phyloP scores from a whole-genome alignment of 1,140 invertebrate genomes.

The Cydia splendana region DNA sequence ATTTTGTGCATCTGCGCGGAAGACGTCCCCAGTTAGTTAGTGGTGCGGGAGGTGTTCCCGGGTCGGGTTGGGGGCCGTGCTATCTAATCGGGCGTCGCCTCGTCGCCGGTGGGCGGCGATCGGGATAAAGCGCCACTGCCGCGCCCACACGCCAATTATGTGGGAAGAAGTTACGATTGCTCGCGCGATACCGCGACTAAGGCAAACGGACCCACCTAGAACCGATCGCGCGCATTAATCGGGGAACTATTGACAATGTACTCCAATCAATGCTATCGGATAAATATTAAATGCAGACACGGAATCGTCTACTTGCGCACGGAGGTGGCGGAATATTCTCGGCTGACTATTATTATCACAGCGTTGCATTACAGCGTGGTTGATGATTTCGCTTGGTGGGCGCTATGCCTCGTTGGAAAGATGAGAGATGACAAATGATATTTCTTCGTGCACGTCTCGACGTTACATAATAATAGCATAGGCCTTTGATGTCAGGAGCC shows the following conservation, averaged over 20 bases:
- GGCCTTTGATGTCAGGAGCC: neutral
- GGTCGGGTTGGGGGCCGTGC: conserved; percentile 58
- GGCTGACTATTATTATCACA: conserved; percentile 5
- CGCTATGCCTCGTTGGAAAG: conserved; percentile 14
- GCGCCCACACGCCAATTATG: conserved; percentile 77
- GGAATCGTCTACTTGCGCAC: conserved; percentile 20
- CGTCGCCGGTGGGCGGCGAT: conserved; percentile 73
- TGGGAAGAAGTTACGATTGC: conserved; percentile 75
- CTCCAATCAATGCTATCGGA: conserved; percentile 56
- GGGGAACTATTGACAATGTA: conserved; percentile 60
- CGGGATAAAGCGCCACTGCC: conserved; percentile 67
- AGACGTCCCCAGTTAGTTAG: conserved; percentile 34
- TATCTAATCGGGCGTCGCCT: conserved; percentile 72
- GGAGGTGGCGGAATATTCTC: conserved; percentile 26
- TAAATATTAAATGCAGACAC: conserved; percentile 39
- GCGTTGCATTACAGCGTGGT: conserved; percentile 1
- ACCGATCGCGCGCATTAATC: conserved; percentile 60
- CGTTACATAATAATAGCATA: neutral
- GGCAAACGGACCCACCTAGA: conserved; percentile 61
- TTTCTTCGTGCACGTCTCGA: conserved; percentile 1
- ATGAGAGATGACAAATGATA: conserved; percentile 22
- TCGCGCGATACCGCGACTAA: conserved; percentile 61
- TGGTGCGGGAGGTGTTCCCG: conserved; percentile 50
- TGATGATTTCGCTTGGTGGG: neutral
- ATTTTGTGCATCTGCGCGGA: conserved; percentile 38